These are phyloP conservation scores for Opisthograptis luteolata DNA, from an alignment of 2,888 invertebrate species.

Conservation along the genomic window DNA sequence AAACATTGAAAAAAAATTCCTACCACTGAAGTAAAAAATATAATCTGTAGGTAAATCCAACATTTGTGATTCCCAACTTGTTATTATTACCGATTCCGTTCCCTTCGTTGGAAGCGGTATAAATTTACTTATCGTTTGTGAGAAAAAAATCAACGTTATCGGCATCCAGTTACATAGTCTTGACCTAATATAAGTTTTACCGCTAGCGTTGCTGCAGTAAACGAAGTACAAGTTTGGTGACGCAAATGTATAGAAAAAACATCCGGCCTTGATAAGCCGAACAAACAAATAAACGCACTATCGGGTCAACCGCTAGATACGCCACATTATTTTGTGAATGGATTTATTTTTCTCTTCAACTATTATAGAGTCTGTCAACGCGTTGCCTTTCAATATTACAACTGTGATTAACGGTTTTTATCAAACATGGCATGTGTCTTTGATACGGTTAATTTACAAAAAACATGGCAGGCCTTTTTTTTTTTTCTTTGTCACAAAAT, in stretches of 20 bases:
- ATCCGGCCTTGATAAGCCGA: slow-evolving; percentile 83
- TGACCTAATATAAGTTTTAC: slow-evolving; percentile 76
- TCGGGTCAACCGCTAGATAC: slow-evolving; percentile 80
- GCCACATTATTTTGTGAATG: slow-evolving; percentile 69
- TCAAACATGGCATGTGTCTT: not conserved
- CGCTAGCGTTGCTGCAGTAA: slow-evolving; percentile 68
- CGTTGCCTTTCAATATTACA: not conserved
- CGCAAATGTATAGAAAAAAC: slow-evolving; percentile 83
- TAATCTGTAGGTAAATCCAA: slow-evolving; percentile 14
- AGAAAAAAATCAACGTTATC: slow-evolving; percentile 68
- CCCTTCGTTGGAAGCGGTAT: slow-evolving; percentile 43
- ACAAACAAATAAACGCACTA: slow-evolving; percentile 82
- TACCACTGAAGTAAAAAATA: slow-evolving; percentile 18
- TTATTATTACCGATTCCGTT: slow-evolving; percentile 48
- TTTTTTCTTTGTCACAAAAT: too few species aligned
- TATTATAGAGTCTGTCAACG: slow-evolving; percentile 40
- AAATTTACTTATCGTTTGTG: slow-evolving; percentile 53
- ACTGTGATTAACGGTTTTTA: slow-evolving; percentile 1
- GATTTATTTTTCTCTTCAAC: slow-evolving; percentile 63
- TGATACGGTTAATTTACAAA: too few species aligned
- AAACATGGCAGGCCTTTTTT: too few species aligned
- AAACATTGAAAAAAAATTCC: not conserved
- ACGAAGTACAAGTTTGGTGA: slow-evolving; percentile 75
- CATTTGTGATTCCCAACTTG: slow-evolving; percentile 25
- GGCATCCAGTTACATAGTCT: slow-evolving; percentile 66